Evolutionary conservation across 2,113 vertebrate species (phyloP), one percentile per base, ranked within the genome.

Genomic region (Cyanistes caeruleus): DNA sequence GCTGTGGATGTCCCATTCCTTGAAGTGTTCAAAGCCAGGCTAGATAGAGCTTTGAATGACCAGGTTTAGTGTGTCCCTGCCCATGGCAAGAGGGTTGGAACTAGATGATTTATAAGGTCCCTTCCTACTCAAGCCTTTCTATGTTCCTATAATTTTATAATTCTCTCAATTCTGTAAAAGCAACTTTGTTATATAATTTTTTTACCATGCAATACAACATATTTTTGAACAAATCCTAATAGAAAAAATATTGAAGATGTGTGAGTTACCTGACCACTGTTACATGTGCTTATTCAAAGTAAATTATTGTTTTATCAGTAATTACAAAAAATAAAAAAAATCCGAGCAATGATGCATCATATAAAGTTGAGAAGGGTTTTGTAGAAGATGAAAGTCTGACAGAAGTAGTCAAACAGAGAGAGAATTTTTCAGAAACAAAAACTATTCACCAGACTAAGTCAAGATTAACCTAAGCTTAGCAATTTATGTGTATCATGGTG

Each of bases 401-500:
- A n/a, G n/a, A 39, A 76, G 13, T 13, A 63, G 17, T 39, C 46
- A 51, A 49, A 51, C 35, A 62, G 16, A 62, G 22, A 51, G 10
- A 30, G 10, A 33, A 62, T 21, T n/a, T 63, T 51, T 62, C 46
- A 77, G 51, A 74, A 84, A n/a, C 22, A 56, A 35, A 75, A 74
- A 30, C 5, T 49, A n/a, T 35, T 89, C 15, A 30, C 12, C 24
- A 65, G 46, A 62, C 15, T 59, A 64, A 87, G 24, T 11, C 17
- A 60, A 74, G 28, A 43, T 69, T 27, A 39, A 55, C 12, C 27
- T 35, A 37, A 72, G 10, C 6, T 17, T 22, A 18, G 39, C 30
- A 53, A 65, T 30, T 60, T 69, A 24, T 35, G 15, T 46, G 5
- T 43, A 39, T 65, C 33, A 33, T 0, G 0, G 13, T 60, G 30